Base-by-base conservation (phyloP, 2,888 invertebrate genomes). In the Caenorhabditis sulstoni region DNA sequence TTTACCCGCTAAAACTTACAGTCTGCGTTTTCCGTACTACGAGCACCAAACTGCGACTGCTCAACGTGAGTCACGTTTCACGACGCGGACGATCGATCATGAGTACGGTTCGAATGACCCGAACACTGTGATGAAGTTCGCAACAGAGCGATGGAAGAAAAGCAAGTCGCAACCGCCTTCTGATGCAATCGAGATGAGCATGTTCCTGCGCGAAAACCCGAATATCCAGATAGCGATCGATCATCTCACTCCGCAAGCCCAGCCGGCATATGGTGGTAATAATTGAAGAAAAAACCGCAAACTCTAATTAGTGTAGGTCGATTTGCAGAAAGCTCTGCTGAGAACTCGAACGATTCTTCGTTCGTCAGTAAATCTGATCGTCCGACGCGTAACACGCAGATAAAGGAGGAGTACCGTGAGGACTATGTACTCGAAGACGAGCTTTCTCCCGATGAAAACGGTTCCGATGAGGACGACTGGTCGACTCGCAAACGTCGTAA, bases 1-100 rank as follows among this genome's bases (percentile, higher is more conserved):
- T 18, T 44, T 5, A 37, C 16, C 53, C 55, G 44, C 11, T 0
- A 47, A 67, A 77, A 77, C 29, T 62, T 79, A 7, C 41, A 81
- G 81, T 35, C 58, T 80, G 45, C 76, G 83, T 9, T 82, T 66
- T 62, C 87, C 87, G 1, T 87, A 86, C 59, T 87, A 84, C 59
- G 90, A 90, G 49, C 85, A 86, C 20, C 89, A 90, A 59, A 90
- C 90, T 18, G 87, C 86, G n/a, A 83, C 87, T 11, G 86, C 87
- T 9, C 89, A 90, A 41, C 80, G 87, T 0, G 85, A 86, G 12
- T 79, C 82, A 9, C 77, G 77, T n/a, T 81, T 84, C 64, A 80
- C 86, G 12, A 83, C 82, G 45, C 79, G 87, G 5, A 82, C 55
- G 16, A 44, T 53, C 3, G 82, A 81, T n/a, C 87, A 89, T 49